A percentile compares a stretch with the other conserved stretches of the same genome.
Evolutionary conservation across 2,888 invertebrate species (phyloP).

Genomic region (Coleophora flavipennella): DNA sequence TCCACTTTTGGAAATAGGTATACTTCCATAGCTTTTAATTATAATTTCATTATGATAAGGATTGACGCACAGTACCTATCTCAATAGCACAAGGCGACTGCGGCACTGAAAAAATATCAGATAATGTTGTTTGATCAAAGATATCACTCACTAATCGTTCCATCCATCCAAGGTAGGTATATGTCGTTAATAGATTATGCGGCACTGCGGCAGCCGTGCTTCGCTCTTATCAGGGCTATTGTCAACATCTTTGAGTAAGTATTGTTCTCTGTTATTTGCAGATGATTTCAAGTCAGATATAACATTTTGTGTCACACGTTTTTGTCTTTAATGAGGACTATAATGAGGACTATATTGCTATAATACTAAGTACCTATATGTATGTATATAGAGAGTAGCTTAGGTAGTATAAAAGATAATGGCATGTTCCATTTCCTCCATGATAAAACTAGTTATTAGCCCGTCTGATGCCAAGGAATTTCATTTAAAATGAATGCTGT

Average conservation of each 20-base stretch:
- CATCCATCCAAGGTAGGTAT: slow-evolving; percentile 23
- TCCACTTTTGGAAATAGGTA: slow-evolving; percentile 1
- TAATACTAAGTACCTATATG: too few species aligned
- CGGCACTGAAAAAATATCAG: slow-evolving; percentile 19
- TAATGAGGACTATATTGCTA: too few species aligned
- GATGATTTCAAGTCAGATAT: slow-evolving; percentile 5
- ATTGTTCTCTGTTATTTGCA: slow-evolving; percentile 6
- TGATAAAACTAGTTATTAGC: slow-evolving; percentile 3
- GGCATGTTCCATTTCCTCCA: too few species aligned
- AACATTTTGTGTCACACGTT: slow-evolving; percentile 1
- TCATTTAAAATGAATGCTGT: slow-evolving; percentile 11
- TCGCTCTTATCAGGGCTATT: slow-evolving; percentile 2
- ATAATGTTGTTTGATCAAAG: slow-evolving; percentile 32
- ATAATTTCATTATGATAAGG: slow-evolving; percentile 10
- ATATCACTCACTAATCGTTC: slow-evolving; percentile 20
- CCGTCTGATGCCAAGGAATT: slow-evolving; percentile 4
- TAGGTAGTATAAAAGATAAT: too few species aligned
- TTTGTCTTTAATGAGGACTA: not conserved
- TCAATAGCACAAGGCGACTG: slow-evolving; percentile 15
- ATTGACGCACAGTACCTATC: slow-evolving; percentile 8
- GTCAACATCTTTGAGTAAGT: slow-evolving; percentile 3
- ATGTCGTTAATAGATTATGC: slow-evolving; percentile 28
- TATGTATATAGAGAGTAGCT: too few species aligned
- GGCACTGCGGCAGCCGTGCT: slow-evolving; percentile 24
- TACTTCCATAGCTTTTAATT: slow-evolving; percentile 3